Base-by-base conservation (phyloP, 2,888 invertebrate genomes). In the Brachypalpus laphriformis region DNA sequence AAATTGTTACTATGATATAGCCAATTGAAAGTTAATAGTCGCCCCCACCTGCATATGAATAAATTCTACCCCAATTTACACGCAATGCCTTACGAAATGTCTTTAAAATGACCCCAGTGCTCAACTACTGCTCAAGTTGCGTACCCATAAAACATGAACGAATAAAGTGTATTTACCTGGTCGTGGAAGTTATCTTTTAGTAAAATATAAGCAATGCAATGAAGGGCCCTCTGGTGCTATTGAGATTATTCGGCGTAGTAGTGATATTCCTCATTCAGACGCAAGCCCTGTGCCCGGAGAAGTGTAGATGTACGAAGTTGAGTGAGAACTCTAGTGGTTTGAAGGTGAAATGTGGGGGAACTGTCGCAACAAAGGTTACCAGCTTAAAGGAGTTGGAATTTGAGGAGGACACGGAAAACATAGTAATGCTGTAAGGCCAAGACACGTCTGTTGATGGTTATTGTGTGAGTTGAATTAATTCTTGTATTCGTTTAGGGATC, bases 331-430 rank as follows among this genome's bases (percentile, higher is more conserved):
- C 88, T n/a, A 89, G 88, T 78, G 88, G 87, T 49, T 87, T 92
- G 34, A 89, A 89, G 47, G 90, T 90, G 20, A 90, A 90, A 87
- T 92, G 92, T 88, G 89, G 89, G n/a, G 90, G 90, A 18, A 80
- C 75, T 49, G 87, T 87, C 2, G 88, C 90, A 22, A 88, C 89
- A 71, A 89, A 89, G 61, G 87, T 92, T 45, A 87, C 89, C 37
- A 90, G 87, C 80, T 89, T 91, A 86, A 90, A 90, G 80, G 91
- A 90, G 16, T 74, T 92, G 4, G 81, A 90, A 18, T 91, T 92
- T 85, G 90, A 88, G 25, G 89, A 90, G 11, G 90, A 91, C 85
- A 87, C 88, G 1, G 87, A 87, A 34, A 89, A 89, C 56, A 88
- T 92, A 14, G 83, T 89, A 63, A 87, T 87, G 47, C 88, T 92